Evolutionary conservation across 35 echinoderm and acorn worm genomes (phyloP), one percentile per base, ranked within the genome.

Genomic region (Eucidaris tribuloides): DNA sequence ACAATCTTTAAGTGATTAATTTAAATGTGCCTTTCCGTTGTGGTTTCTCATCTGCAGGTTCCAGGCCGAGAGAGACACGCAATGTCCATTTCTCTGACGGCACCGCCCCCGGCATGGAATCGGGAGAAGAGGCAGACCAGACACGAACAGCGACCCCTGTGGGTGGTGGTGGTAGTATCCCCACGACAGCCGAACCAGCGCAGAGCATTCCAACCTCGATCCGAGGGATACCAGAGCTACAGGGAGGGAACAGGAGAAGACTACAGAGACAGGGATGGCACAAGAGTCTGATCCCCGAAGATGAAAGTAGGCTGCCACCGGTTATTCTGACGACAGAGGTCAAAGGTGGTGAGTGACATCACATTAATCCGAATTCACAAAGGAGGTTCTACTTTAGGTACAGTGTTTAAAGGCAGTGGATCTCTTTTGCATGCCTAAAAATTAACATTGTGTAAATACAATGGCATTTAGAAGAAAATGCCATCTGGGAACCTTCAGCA

Each of bases 41-140:
- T n/a, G n/a, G n/a, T n/a, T n/a, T n/a, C n/a, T n/a, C n/a, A 7
- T 43, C 72, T 80, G 15, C 45, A 97, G 94, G 94, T 45, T 82
- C 85, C 0, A 90, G 72, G 82, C 86, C 86, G 15, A 93, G 71
- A 84, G 96, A 93, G 49, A 90, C 78, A 45, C 62, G 85, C 15
- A 84, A 72, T 4, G 96, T 93, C 35, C 90, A 87, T 24, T 93
- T 99, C 55, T 99, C 96, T 34, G 96, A 99, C 34, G 96, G 96
- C 38, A 79, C 89, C 46, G 63, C 88, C 37, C 86, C 96, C 24
- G 96, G 90, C 17, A 87, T 74, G 34, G 95, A 98, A 24, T 28
- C 46, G 13, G 84, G 84, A 13, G 35, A 64, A 64, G 68, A 41
- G 35, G 14, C 78, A 92, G 36, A 74, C 2, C 38, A n/a, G n/a